Conservation (phyloP, 2,113 vertebrate genomes). For the Mastomys coucha region DNA sequence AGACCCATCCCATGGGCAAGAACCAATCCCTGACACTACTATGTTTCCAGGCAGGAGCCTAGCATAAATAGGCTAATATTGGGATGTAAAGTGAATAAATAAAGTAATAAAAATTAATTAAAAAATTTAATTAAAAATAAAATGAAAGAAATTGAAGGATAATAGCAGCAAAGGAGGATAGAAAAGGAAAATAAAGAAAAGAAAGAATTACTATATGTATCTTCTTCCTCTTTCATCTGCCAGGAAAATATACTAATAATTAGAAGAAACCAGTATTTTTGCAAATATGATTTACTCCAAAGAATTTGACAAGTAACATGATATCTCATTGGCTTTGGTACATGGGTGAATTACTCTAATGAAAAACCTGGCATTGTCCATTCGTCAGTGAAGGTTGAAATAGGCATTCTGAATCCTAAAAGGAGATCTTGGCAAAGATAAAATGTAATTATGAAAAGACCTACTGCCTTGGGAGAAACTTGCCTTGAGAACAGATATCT, state of each 20-base stretch:
- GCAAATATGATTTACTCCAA: conserved; percentile 51
- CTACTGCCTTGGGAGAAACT: conserved; percentile 29
- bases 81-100: too few relatives aligned
- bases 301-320: conserved; percentile 63
- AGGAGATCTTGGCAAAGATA: conserved; percentile 54
- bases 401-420: conserved; percentile 45
- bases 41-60: too few relatives aligned
- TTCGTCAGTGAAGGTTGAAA: conserved; percentile 47
- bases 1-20: too few relatives aligned
- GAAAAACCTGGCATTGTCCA: conserved; percentile 55
- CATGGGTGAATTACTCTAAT: conserved; percentile 46
- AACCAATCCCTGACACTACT: too few relatives aligned
- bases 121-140: too few relatives aligned
- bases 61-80: too few relatives aligned
- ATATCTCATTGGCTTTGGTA: conserved; percentile 49
- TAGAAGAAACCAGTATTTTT: conserved; percentile 32
- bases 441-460: conserved; percentile 50
- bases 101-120: neutral
- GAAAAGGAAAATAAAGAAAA: neutral
- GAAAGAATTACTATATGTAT: neutral
- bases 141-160: neutral
- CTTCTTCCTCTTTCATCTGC: conserved; percentile 32
- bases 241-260: conserved; percentile 13
- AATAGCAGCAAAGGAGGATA: neutral
- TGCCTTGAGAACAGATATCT: conserved; percentile 9